These are phyloP conservation scores for Gnathonemus longibarbis DNA, from an alignment of 2,113 vertebrate genomes.

Conservation along the genomic window DNA sequence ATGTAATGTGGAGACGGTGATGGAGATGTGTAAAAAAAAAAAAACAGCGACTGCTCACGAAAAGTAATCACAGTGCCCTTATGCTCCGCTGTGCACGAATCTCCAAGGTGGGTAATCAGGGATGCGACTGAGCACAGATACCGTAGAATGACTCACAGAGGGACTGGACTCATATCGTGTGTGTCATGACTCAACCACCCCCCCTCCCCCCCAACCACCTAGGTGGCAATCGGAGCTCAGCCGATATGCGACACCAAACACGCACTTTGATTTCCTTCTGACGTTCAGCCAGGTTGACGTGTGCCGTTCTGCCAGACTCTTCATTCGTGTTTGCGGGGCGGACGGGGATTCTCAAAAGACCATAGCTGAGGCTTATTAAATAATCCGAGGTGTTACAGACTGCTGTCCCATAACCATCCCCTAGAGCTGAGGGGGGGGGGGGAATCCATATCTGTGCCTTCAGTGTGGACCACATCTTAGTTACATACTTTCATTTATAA, in stretches of 20 bases:
- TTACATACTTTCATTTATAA: neutral
- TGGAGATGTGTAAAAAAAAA: neutral
- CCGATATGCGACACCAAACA: neutral
- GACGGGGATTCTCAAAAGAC: neutral
- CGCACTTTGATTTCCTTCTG: neutral
- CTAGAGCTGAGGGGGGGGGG: neutral
- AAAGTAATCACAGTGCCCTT: neutral
- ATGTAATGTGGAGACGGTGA: neutral
- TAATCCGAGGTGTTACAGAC: neutral
- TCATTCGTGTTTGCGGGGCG: neutral
- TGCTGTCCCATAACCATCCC: neutral
- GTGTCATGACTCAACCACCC: neutral
- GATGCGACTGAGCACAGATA: neutral
- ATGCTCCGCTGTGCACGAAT: neutral
- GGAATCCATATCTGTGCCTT: neutral
- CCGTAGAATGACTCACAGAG: neutral
- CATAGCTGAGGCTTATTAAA: neutral
- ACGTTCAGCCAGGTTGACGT: neutral
- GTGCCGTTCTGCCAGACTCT: neutral
- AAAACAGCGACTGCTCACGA: neutral
- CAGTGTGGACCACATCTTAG: neutral
- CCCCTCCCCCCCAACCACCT: neutral
- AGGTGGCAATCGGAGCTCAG: neutral
- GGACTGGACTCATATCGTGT: neutral
- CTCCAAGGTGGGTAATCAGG: neutral